These are phyloP conservation scores for Eulemur albifrons DNA, from an alignment of 2,797 vertebrate genomes.

Conservation along the genomic window DNA sequence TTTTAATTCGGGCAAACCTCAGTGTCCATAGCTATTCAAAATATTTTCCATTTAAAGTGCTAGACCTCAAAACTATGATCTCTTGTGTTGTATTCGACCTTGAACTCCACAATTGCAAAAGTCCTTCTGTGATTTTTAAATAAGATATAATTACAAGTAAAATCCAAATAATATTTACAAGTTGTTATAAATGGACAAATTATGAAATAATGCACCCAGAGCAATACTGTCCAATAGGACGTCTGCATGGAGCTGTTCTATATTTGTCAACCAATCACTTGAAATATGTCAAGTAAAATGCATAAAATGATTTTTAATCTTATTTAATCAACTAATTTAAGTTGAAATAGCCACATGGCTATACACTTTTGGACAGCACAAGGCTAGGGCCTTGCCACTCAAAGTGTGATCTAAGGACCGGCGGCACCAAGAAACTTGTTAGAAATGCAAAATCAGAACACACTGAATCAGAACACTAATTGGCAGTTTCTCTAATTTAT, in stretches of 20 bases:
- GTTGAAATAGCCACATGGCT: neutral
- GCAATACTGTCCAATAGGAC: fast-evolving
- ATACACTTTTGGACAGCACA: fast-evolving
- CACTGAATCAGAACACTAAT: neutral
- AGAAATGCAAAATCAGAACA: neutral
- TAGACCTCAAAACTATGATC: neutral
- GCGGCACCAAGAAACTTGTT: fast-evolving
- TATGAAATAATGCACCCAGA: neutral
- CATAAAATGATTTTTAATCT: neutral
- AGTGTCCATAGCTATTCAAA: neutral
- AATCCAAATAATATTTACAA: neutral
- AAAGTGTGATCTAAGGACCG: neutral
- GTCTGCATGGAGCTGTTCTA: neutral
- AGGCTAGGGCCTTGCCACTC: neutral
- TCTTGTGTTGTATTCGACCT: neutral
- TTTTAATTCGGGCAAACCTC: neutral
- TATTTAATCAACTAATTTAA: neutral
- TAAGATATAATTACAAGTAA: neutral
- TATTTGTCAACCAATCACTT: neutral
- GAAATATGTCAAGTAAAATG: neutral
- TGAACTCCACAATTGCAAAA: neutral
- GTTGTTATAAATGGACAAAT: neutral
- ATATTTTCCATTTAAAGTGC: neutral
- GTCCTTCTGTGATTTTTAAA: neutral
- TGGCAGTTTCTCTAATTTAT: neutral